Base-by-base conservation (phyloP, 2,888 invertebrate genomes). In the Trichopria drosophilae region DNA sequence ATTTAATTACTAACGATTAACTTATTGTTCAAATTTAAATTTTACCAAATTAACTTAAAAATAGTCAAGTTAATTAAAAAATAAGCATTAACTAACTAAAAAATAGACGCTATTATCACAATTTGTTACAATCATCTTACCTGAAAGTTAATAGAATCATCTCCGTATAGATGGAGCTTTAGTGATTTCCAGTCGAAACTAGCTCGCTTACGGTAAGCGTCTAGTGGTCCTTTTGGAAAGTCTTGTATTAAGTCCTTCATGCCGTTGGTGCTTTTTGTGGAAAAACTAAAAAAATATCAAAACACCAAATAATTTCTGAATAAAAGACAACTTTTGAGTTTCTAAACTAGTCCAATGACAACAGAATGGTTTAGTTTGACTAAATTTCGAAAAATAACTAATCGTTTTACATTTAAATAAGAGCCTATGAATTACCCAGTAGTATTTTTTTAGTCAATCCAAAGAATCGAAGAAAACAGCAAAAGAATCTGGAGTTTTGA, bases 161-260 rank as follows among this genome's bases (percentile, higher is more conserved):
- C 86, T 58, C 88, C 89, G 71, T 93, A 91, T 53, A 94, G 78
- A 44, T 89, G 82, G 32, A 90, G 69, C 69, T 87, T 88, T 75
- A 96, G 80, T 55, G 83, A 81, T 75, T 91, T 93, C 92, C 93
- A 94, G 71, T 92, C 83, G 67, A 95, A 94, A 12, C 86, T 84
- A 1, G 92, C 87, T 58, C 81, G 82, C 60, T 84, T 86, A 60
- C 95, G 84, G 73, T 90, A 94, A 1, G 67, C 76, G 69, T 90
- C 89, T 59, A 95, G 77, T 6, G 93, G 91, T 51, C 91, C 90
- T 36, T 78, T 81, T 13, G 86, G 85, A 52, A 86, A 76, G 72
- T 88, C 84, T 37, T 82, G 82, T 62, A 88, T 78, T 61, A 86
- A 83, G 70, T 82, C 80, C 59, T 50, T 63, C 9, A 57, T 55